A percentile compares a stretch with the other conserved stretches of the same genome.
phyloP scores from a whole-genome alignment of 92 coral and sea anemone species.

The Porites evermanni region DNA sequence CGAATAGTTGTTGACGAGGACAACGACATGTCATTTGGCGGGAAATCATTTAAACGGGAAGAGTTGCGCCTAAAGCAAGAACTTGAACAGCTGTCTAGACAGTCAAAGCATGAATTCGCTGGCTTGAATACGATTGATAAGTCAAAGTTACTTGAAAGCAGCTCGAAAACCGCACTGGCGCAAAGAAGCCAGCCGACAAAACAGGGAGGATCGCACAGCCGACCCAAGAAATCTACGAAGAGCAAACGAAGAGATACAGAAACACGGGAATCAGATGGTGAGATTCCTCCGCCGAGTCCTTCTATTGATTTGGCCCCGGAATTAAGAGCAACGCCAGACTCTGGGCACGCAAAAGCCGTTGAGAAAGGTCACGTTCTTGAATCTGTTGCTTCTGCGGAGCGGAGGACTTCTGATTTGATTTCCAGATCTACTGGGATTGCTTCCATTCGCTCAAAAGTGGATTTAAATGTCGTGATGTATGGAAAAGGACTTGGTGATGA shows the following conservation, averaged over 20 bases:
- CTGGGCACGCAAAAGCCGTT: background rate
- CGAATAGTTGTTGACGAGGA: background rate
- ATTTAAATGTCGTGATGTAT: slow-evolving; percentile 95
- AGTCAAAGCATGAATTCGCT: slow-evolving; percentile 82
- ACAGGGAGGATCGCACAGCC: background rate
- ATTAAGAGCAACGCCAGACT: slow-evolving; percentile 28
- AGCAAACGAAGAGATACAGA: slow-evolving; percentile 14
- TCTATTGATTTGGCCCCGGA: slow-evolving; percentile 78
- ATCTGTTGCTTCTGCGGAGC: slow-evolving; percentile 15
- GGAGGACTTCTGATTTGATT: slow-evolving; percentile 30
- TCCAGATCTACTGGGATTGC: slow-evolving; percentile 67
- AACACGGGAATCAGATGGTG: slow-evolving; percentile 26
- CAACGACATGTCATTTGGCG: slow-evolving; percentile 81
- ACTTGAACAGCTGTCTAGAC: slow-evolving; percentile 74
- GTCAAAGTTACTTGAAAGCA: slow-evolving; percentile 62
- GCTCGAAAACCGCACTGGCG: slow-evolving; percentile 33
- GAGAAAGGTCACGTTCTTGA: background rate
- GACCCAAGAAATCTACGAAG: slow-evolving; percentile 29
- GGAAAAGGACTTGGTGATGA: slow-evolving; percentile 82
- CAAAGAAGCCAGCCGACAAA: slow-evolving; percentile 27
- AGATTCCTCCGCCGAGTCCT: slow-evolving; percentile 78
- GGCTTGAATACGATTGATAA: slow-evolving; percentile 71
- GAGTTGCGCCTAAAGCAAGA: slow-evolving; percentile 73
- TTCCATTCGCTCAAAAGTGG: slow-evolving; percentile 83
- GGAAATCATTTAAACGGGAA: slow-evolving; percentile 77